Conservation (phyloP, 2,113 vertebrate species). For the Spilogale gracilis region DNA sequence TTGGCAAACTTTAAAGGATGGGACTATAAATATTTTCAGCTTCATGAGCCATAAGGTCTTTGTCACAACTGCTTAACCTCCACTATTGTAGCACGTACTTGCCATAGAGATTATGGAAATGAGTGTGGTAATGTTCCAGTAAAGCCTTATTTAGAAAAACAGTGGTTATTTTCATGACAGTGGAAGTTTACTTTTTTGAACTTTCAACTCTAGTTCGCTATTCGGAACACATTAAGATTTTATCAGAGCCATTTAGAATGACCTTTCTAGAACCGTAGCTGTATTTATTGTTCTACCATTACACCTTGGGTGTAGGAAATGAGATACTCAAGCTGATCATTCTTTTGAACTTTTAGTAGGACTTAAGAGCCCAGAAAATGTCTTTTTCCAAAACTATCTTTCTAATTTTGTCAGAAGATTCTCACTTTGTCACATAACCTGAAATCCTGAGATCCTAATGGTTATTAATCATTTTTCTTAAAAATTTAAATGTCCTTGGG, state of each 20-base stretch:
- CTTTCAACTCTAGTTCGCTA: slow-evolving; percentile 9
- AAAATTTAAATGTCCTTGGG: slow-evolving; percentile 45
- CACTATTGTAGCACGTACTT: not conserved
- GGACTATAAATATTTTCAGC: slow-evolving; percentile 18
- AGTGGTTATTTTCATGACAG: slow-evolving; percentile 8
- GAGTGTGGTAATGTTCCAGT: not conserved
- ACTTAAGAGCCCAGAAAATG: not conserved
- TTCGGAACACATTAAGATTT: not conserved
- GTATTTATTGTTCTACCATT: not conserved
- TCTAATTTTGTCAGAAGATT: not conserved
- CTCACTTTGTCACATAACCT: slow-evolving; percentile 7
- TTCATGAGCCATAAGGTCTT: not conserved
- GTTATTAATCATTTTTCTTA: slow-evolving; percentile 1
- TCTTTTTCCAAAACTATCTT: not conserved
- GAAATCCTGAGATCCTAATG: slow-evolving; percentile 10
- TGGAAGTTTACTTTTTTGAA: not conserved
- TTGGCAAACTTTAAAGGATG: slow-evolving; percentile 52
- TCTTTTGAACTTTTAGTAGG: not conserved
- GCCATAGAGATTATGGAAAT: not conserved
- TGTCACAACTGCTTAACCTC: not conserved
- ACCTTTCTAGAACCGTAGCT: slow-evolving; percentile 53
- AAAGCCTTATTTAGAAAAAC: not conserved
- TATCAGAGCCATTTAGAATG: slow-evolving; percentile 41
- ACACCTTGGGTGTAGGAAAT: not conserved
- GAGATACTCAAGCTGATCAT: not conserved